Conservation (phyloP, 2,113 vertebrate genomes). For the Anguilla japonica region DNA sequence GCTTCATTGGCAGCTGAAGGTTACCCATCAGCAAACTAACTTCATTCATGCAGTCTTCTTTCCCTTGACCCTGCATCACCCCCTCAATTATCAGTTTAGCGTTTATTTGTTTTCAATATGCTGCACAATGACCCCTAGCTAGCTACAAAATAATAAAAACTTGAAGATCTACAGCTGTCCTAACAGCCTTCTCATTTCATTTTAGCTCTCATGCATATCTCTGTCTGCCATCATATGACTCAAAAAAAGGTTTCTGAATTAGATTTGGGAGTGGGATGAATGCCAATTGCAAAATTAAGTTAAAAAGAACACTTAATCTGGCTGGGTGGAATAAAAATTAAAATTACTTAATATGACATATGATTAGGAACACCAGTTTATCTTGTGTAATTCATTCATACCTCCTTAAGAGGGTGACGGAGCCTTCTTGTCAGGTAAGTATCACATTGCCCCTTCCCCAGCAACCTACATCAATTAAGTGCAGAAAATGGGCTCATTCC, state of each 20-base stretch:
- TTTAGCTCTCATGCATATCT: neutral
- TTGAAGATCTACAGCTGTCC: neutral
- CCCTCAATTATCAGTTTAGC: neutral
- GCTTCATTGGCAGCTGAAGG: neutral
- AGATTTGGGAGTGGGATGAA: neutral
- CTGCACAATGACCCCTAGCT: neutral
- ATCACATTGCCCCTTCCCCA: too few relatives aligned
- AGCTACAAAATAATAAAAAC: neutral
- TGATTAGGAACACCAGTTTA: too few relatives aligned
- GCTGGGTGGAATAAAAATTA: too few relatives aligned
- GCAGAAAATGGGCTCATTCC: too few relatives aligned
- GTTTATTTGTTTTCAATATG: neutral
- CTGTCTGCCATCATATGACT: conserved; percentile 51
- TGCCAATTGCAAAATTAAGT: too few relatives aligned
- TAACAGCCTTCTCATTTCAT: neutral
- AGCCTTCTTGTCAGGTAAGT: too few relatives aligned
- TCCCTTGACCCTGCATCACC: neutral
- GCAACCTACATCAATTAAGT: too few relatives aligned
- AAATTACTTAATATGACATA: too few relatives aligned
- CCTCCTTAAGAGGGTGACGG: too few relatives aligned
- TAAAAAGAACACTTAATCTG: too few relatives aligned
- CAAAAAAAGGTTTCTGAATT: neutral
- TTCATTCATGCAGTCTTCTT: neutral
- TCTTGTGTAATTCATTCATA: too few relatives aligned
- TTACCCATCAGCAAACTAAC: neutral